A percentile compares a stretch with the other conserved stretches of the same genome.
These are phyloP conservation scores for Lineus longissimus DNA, from an alignment of 1,140 invertebrate genomes.

Conservation along the genomic window DNA sequence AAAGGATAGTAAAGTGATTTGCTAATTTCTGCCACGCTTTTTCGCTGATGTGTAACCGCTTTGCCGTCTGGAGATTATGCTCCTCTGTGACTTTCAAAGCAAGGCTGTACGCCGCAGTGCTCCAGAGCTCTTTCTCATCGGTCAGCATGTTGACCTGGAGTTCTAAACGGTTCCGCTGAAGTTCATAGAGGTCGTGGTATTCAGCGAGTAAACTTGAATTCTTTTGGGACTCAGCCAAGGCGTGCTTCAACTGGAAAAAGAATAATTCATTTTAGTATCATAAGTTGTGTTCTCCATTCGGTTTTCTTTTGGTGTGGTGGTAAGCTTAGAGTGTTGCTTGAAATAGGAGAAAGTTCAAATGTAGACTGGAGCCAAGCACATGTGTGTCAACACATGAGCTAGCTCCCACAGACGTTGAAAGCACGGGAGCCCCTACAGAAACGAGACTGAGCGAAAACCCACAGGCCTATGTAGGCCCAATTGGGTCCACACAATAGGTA, in stretches of 20 bases:
- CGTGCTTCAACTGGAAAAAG: constrained; percentile 40
- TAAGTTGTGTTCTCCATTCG: not conserved
- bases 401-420: too few relatives aligned
- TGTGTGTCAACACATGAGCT: not conserved
- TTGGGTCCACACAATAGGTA: too few relatives aligned
- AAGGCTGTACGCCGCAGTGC: constrained; percentile 48
- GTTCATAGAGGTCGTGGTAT: constrained; percentile 53
- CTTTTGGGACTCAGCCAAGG: constrained; percentile 48
- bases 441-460: too few relatives aligned
- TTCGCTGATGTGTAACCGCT: constrained; percentile 46
- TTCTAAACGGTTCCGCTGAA: constrained; percentile 49
- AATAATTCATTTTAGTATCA: not conserved
- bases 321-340: not conserved
- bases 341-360: not conserved
- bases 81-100: constrained; percentile 53
- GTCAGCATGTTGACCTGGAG: constrained; percentile 41
- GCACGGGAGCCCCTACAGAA: too few relatives aligned
- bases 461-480: too few relatives aligned
- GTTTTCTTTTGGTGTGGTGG: not conserved
- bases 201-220: constrained; percentile 50
- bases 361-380: not conserved
- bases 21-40: constrained; percentile 51
- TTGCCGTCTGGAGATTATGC: constrained; percentile 43
- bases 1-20: constrained; percentile 50
- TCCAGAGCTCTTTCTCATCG: constrained; percentile 51